Base-by-base conservation (phyloP, 1,140 invertebrate genomes). In the Drosophila aff. region DNA sequence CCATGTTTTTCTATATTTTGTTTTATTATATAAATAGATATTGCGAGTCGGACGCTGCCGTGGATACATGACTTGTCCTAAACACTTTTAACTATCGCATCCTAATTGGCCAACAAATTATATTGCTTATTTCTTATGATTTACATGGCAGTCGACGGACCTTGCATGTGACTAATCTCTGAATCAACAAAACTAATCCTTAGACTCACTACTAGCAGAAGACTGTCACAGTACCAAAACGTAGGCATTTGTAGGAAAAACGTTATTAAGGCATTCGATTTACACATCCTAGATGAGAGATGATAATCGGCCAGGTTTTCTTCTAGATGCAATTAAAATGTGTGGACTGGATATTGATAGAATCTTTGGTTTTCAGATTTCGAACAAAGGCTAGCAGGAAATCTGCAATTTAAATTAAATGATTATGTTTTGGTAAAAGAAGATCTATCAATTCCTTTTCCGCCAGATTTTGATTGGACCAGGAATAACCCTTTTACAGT, bases 1-100 rank as follows among this genome's bases (percentile, higher is more conserved):
- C 44, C 50, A 61, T 2, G 11, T 49, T 68, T 82, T 81, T 71
- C 69, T 66, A 60, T 61, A 52, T 50, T 78, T 79, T 87, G 80
- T 81, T 79, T 87, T 89, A 87, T 86, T 87, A 89, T 87, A 90
- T 87, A 87, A 90, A 90, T 87, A 87, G 81, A 87, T 90, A 87
- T 90, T 87, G 84, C 84, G 76, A 69, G 58, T 90, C 63, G 85
- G 85, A 81, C 80, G 68, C 69, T 78, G 77, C 66, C 68, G 41
- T 74, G 80, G 74, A 79, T 73, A 89, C 82, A 77, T 75, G 81
- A 81, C 69, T 84, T 77, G 47, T 55, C 79, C 66, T 83, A 83
- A 85, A 81, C 52, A 82, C 50, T 59, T 61, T 49, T 44, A 85
- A 62, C 60, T 69, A 55, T 66, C 73, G 68, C 58, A 61, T 80